Evolutionary conservation across 2,797 vertebrate genomes (phyloP).

Genomic region (Heliangelus exortis): DNA sequence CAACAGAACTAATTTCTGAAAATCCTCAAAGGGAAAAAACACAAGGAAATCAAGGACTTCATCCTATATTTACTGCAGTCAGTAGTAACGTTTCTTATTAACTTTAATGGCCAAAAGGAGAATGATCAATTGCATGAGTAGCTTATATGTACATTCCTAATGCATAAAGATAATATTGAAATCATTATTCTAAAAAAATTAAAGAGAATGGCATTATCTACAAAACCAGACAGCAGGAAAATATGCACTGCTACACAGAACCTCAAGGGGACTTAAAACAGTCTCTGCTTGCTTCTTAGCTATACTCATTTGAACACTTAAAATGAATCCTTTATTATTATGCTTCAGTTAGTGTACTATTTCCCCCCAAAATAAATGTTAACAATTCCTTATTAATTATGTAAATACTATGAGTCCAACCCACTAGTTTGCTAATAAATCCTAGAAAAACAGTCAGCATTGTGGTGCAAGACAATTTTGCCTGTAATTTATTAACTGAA

Average conservation of each 20-base stretch:
- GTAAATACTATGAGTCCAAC: not conserved
- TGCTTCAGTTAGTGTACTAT: not conserved
- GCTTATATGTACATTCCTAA: not conserved
- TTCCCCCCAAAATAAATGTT: not conserved
- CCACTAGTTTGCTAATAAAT: not conserved
- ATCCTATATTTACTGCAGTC: constrained; percentile 10
- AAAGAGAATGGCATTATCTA: constrained; percentile 31
- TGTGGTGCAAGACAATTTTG: not conserved
- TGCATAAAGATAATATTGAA: constrained; percentile 32
- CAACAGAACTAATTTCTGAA: constrained; percentile 22
- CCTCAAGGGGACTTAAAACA: not conserved
- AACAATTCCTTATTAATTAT: constrained; percentile 33
- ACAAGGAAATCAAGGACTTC: not conserved
- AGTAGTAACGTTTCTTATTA: constrained; percentile 12
- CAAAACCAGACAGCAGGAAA: constrained; percentile 31
- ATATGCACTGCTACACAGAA: not conserved
- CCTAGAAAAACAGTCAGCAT: not conserved
- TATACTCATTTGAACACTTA: not conserved
- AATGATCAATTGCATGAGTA: constrained; percentile 41
- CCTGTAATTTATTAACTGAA: not conserved
- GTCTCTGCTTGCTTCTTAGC: constrained; percentile 15
- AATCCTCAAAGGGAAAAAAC: not conserved
- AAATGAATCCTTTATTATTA: not conserved
- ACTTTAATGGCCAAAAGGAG: constrained; percentile 34
- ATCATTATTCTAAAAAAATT: constrained; percentile 20